phyloP scores from a whole-genome alignment of 2,888 invertebrate genomes.

The Magallana nippona region DNA sequence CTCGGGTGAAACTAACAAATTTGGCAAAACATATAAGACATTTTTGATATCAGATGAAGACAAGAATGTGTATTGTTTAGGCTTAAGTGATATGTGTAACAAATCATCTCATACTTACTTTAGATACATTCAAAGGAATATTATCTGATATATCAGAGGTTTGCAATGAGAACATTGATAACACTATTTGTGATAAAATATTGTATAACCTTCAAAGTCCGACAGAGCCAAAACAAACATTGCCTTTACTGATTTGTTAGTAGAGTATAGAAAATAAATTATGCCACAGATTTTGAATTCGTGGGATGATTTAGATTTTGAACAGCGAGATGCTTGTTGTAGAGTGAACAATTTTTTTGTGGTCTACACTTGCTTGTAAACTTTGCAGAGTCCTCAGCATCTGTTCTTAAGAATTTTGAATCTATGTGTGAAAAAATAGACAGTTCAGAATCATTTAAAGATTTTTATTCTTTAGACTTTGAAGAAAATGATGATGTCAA shows the following conservation, averaged over 20 bases:
- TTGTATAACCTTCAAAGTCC: too few species aligned
- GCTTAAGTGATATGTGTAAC: constrained; percentile 39
- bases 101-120: constrained; percentile 36
- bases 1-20: too few species aligned
- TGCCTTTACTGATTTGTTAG: too few species aligned
- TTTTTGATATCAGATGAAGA: too few species aligned
- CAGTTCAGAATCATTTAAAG: neutral
- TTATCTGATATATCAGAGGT: neutral
- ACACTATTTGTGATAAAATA: constrained; percentile 6
- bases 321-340: too few species aligned
- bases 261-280: too few species aligned
- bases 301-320: too few species aligned
- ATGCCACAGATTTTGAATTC: too few species aligned
- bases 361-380: constrained; percentile 37
- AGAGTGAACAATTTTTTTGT: too few species aligned
- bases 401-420: constrained; percentile 14
- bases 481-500: constrained; percentile 5
- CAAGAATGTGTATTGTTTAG: constrained; percentile 23
- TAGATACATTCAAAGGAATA: constrained; percentile 41
- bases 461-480: constrained; percentile 2
- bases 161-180: constrained; percentile 6
- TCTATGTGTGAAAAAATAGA: constrained; percentile 12
- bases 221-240: too few species aligned
- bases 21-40: too few species aligned
- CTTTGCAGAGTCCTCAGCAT: constrained; percentile 38